Conservation (phyloP, 1,140 invertebrate species). For the Drosophila gunungcola region DNA sequence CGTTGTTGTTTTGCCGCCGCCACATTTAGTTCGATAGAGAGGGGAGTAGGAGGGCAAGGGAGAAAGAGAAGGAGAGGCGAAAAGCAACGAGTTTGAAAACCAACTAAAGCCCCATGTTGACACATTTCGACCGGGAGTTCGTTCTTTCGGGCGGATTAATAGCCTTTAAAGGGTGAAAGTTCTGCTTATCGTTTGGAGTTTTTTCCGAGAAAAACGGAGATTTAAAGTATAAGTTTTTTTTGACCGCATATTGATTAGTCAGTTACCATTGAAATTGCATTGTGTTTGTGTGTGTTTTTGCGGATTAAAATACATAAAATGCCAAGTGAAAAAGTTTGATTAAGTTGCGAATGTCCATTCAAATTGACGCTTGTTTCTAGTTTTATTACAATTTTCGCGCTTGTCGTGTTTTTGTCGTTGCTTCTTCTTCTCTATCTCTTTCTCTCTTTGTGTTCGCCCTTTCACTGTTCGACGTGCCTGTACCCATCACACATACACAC, state of each 20-base stretch:
- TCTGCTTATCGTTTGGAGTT: conserved; percentile 16
- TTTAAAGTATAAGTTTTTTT: conserved; percentile 66
- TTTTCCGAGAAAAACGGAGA: conserved; percentile 12
- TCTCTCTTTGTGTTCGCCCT: conserved; percentile 48
- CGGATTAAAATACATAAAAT: conserved; percentile 59
- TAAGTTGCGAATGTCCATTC: conserved; percentile 64
- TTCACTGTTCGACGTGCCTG: conserved; percentile 71
- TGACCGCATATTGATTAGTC: conserved; percentile 65
- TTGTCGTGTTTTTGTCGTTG: conserved; percentile 78
- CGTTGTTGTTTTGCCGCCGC: conserved; percentile 77
- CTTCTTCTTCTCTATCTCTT: conserved; percentile 11
- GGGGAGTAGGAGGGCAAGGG: conserved; percentile 12
- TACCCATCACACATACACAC: conserved; percentile 59
- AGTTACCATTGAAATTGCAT: conserved; percentile 43
- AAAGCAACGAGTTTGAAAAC: conserved; percentile 40
- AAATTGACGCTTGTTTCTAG: conserved; percentile 81
- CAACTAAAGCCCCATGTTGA: conserved; percentile 60
- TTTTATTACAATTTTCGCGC: conserved; percentile 77
- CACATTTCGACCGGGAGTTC: conserved; percentile 67
- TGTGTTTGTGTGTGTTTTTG: conserved; percentile 55
- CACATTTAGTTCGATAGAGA: conserved; percentile 49
- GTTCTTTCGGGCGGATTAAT: conserved; percentile 18
- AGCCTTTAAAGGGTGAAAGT: conserved; percentile 80
- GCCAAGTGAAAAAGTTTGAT: conserved; percentile 60
- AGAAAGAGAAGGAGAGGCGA: conserved; percentile 4